A percentile compares a stretch with the other conserved stretches of the same genome.
Evolutionary conservation across 2,113 vertebrate genomes (phyloP).

Genomic region (Triplophysa rosa): DNA sequence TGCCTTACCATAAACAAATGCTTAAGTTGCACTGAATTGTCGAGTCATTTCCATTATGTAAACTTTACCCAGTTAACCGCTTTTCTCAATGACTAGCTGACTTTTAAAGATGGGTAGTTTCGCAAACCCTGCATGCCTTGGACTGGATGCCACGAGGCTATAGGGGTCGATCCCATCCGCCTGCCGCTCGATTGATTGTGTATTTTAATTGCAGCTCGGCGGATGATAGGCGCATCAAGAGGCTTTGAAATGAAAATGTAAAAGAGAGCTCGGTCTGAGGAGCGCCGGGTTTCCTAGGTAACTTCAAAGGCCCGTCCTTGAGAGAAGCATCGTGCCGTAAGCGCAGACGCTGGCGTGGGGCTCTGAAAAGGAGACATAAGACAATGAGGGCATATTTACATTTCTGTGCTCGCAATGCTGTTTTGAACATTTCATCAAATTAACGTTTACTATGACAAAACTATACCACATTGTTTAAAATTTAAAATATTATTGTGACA

Average conservation of each 20-base stretch:
- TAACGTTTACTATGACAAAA: too few relatives aligned
- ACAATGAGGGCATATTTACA: conserved; percentile 9
- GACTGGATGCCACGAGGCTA: neutral
- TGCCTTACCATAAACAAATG: too few relatives aligned
- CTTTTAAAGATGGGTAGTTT: too few relatives aligned
- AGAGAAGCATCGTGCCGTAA: conserved; percentile 19
- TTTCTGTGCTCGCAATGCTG: neutral
- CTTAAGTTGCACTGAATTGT: too few relatives aligned
- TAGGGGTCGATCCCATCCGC: neutral
- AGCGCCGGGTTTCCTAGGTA: conserved; percentile 33
- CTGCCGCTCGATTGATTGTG: neutral
- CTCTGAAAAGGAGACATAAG: neutral
- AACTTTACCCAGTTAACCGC: too few relatives aligned
- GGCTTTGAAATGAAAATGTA: conserved; percentile 46
- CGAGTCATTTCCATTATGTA: too few relatives aligned
- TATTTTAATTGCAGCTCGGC: conserved; percentile 15
- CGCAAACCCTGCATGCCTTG: neutral
- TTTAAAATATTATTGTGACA: too few relatives aligned
- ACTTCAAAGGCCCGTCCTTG: conserved; percentile 42
- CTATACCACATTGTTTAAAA: too few relatives aligned
- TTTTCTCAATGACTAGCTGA: too few relatives aligned
- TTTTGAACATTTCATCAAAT: too few relatives aligned
- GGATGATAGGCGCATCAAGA: neutral
- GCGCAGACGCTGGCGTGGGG: neutral
- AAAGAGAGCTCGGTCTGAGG: conserved; percentile 2